Conservation (phyloP, 2,888 invertebrate genomes). For the Plagodis pulveraria region DNA sequence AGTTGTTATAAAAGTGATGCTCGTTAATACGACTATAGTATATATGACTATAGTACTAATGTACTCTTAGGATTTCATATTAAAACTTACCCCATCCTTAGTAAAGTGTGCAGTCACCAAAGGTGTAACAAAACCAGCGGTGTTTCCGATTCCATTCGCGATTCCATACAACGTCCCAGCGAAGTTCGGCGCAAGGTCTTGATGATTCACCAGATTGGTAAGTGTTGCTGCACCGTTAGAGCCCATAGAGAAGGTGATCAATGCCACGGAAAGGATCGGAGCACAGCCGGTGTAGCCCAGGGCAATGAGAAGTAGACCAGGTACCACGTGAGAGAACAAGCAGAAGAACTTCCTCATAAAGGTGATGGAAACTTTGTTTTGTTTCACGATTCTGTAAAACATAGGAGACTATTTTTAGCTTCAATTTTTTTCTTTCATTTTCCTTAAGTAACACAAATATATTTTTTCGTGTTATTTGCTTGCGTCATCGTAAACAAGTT, state of each 20-base stretch:
- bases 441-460: too few species aligned
- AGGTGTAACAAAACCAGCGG: conserved; percentile 90
- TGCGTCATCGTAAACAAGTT: too few species aligned
- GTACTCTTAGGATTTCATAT: background rate
- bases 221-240: conserved; percentile 87
- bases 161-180: conserved; percentile 91
- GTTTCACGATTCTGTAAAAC: conserved; percentile 75
- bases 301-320: conserved; percentile 78
- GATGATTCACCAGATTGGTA: conserved; percentile 87
- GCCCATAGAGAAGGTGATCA: conserved; percentile 89
- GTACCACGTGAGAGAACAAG: conserved; percentile 85
- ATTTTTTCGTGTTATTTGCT: too few species aligned
- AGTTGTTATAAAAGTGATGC: background rate
- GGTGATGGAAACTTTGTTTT: conserved; percentile 76
- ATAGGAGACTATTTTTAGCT: conserved; percentile 1
- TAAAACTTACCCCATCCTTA: conserved; percentile 79
- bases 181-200: conserved; percentile 91
- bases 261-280: conserved; percentile 85
- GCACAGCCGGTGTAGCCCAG: conserved; percentile 87
- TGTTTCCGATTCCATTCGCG: conserved; percentile 89
- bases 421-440: background rate
- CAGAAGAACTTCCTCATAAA: conserved; percentile 88
- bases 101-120: conserved; percentile 88
- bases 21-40: too few species aligned
- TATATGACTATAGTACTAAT: too few species aligned